Evolutionary conservation across 2,888 invertebrate species (phyloP), one percentile per base, ranked within the genome.

Genomic region (Lithophane semibrunnea): DNA sequence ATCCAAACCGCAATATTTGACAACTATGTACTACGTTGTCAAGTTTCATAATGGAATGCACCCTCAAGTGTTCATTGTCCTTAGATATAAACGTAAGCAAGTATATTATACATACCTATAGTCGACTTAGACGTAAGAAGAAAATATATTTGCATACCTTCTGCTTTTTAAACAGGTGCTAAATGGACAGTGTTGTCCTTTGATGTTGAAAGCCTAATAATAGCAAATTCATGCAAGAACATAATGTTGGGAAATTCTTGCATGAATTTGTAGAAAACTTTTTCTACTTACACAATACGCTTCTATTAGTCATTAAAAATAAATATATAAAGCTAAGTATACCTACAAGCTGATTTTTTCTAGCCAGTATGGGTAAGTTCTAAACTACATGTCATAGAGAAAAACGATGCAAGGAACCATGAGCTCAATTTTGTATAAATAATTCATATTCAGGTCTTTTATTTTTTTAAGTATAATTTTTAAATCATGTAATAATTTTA

Each of bases 121-220:
- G 5, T 49, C 16, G 49, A 49, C 16, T 49, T 49, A 5, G 37
- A 52, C 47, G 13, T 82, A 81, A 85, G 49, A 49, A 49, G 49
- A 49, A 49, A 49, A 49, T 18, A 69, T 65, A 69, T 24, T 70
- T 73, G 44, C n/a, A 18, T 66, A 83, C 58, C 52, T 60, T 77
- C 64, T 83, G 72, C 83, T 86, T 78, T 67, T 73, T 52, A 64
- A 75, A 64, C 78, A 66, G 84, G 84, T 84, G 86, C 84, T 84
- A 85, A 77, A 78, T 63, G 24, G 13, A 69, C 29, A 63, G 52
- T 58, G 52, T 71, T 65, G 49, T 81, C 66, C 58, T 74, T 64
- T 56, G 66, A 63, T 37, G 16, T 65, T 56, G 18, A 65, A 72
- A 61, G 77, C 82, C 42, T 85, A 73, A 77, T 73, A 54, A 10